phyloP scores from a whole-genome alignment of 2,888 invertebrate species.

The Stramonita haemastoma region DNA sequence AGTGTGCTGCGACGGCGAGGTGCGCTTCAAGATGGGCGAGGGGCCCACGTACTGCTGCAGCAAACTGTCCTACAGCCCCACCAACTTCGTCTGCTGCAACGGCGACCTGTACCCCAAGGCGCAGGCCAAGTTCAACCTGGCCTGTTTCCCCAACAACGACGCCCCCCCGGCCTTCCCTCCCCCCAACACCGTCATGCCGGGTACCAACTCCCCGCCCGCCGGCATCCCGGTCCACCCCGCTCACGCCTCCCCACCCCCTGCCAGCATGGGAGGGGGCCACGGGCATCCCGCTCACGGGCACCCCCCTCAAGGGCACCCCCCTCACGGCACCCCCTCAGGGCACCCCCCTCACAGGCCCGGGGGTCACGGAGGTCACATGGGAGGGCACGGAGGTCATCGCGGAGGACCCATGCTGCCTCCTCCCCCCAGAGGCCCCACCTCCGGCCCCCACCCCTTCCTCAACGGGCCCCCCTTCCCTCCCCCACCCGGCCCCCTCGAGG shows the following conservation, averaged over 20 bases:
- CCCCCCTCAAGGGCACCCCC: not conserved
- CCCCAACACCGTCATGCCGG: not conserved
- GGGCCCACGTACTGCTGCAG: not conserved
- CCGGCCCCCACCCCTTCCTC: not conserved
- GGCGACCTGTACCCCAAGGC: not conserved
- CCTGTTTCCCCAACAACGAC: slow-evolving; percentile 29
- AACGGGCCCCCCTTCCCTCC: not conserved
- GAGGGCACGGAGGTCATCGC: not conserved
- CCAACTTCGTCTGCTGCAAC: not conserved
- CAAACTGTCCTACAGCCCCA: not conserved
- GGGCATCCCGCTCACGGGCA: not conserved
- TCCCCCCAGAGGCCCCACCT: not conserved
- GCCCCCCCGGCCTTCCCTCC: not conserved
- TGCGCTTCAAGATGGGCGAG: not conserved
- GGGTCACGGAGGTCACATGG: not conserved
- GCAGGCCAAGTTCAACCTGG: slow-evolving; percentile 22
- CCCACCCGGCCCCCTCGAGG: not conserved
- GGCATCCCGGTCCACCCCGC: not conserved
- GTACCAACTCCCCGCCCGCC: not conserved
- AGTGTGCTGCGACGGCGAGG: slow-evolving; percentile 24
- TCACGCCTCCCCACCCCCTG: not conserved
- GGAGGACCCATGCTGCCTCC: not conserved
- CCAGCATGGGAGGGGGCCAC: not conserved
- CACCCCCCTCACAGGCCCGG: not conserved
- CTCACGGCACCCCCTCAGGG: not conserved